Base-by-base conservation (phyloP, 2,797 vertebrate genomes). In the Rhynchotus rufescens region DNA sequence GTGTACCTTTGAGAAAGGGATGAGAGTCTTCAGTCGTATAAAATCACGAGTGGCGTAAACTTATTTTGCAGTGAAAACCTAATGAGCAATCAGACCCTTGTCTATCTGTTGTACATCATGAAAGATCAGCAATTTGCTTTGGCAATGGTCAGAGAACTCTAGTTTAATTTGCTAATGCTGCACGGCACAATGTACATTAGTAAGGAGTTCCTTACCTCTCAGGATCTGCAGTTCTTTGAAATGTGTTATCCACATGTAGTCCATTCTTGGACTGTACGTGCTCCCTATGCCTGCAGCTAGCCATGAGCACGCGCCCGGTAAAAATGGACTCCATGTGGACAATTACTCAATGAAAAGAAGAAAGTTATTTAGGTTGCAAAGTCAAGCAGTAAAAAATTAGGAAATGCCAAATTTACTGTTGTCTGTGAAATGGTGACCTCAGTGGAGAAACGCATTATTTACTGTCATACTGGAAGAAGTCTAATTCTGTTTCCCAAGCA, bases 191-290 rank as follows among this genome's bases (percentile, higher is more conserved):
- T 19, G 34, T 30, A 40, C 12, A 13, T 44, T 74, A 59, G 34
- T 15, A 72, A 68, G 62, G 65, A 85, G 44, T 49, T 89, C 36
- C 82, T 92, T 82, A 93, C 93, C 89, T 94, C 72, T 84, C 54
- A 89, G 66, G 23, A 93, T 21, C 65, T 36, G n/a, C 68, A 54
- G 10, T 74, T 56, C 51, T 92, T 91, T 87, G 79, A 92, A 94
- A 96, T 95, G 88, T 95, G 95, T 71, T 95, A 32, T 28, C 79
- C 94, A 96, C 81, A 91, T 93, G 91, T 84, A 44, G 84, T 47
- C 94, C 79, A 45, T 82, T 85, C 92, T 83, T 93, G 80, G 86
- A 91, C 81, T 25, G 59, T 88, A 67, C 17, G 73, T 93, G 88
- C 81, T 93, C 92, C 42, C 66, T 88, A 59, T 92, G 81, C 76